Base-by-base conservation (phyloP, 2,888 invertebrate genomes). In the Troides aeacus region DNA sequence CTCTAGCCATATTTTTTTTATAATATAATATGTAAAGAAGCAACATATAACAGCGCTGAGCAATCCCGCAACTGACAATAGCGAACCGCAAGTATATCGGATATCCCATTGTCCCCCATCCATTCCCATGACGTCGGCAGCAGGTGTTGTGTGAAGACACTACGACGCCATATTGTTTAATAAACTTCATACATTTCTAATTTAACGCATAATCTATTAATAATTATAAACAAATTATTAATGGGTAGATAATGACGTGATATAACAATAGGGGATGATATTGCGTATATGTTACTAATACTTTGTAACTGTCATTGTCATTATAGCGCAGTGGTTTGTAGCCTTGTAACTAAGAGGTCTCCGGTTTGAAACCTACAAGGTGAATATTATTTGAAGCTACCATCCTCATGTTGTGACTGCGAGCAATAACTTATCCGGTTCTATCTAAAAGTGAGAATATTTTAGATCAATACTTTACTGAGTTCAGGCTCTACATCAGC, bases 81-180 rank as follows among this genome's bases (percentile, higher is more conserved):
- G 30, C 21, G 39, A 64, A 50, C 64, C 69, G 64, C 69, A 64
- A 56, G 61, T 36, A 18, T 67, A 70, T 67, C 63, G 39, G 10
- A 58, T 70, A 42, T 23, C 65, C 66, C 30, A 63, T 67, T 70
- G 70, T 66, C 7, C 30, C 12, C 53, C 53, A 59, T 60, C 57
- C 59, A 67, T 66, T 70, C 70, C 66, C 67, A 63, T 70, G 70
- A 66, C 70, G 60, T 39, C 10, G 23, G 8, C 58, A 62, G 57
- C 70, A 70, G 65, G 68, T 68, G 71, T 53, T 53, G 39, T 30
- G 6, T 56, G 53, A 66, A 66, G 66, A 66, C 63, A 69, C 66
- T 65, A 62, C 39, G 61, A 69, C 71, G 69, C 69, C 21, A 60
- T 60, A n/a, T 50, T 36, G 15, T 56, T 36, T 18, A 17, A 53